Conservation (phyloP, 30 jellyfish, hydroid and myxozoan genomes). For the Cassiopea andromeda region DNA sequence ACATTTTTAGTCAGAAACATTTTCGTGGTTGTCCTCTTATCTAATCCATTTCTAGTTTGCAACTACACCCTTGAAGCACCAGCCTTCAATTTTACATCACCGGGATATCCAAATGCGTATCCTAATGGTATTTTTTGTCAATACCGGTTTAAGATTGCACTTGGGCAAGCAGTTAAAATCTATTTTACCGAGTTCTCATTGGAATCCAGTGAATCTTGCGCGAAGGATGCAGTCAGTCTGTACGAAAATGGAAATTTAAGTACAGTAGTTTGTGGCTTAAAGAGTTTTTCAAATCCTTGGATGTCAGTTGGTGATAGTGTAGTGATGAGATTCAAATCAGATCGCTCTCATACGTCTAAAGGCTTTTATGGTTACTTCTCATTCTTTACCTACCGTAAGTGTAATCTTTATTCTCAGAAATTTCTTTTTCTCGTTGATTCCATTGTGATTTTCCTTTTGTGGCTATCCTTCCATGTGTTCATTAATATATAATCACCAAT, state of each 20-base stretch:
- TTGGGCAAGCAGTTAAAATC: not conserved
- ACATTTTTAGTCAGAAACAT: no score
- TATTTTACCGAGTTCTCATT: not conserved
- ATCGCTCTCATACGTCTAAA: not conserved
- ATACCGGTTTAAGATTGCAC: not conserved
- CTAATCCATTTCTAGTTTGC: not conserved
- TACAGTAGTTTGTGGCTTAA: not conserved
- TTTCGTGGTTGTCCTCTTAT: no score
- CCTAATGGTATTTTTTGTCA: not conserved
- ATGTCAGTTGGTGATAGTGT: not conserved
- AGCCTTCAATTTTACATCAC: not conserved
- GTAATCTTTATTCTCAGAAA: no score
- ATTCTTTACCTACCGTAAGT: not conserved
- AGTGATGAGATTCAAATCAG: constrained; percentile 1
- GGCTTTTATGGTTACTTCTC: constrained; percentile 7
- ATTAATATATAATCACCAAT: no score
- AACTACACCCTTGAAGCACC: not conserved
- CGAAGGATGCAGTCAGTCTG: constrained; percentile 3
- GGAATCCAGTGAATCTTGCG: not conserved
- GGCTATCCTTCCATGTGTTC: not conserved
- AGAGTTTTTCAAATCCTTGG: not conserved
- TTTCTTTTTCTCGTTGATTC: no score
- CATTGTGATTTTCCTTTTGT: not conserved
- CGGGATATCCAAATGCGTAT: not conserved
- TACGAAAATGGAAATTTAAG: constrained; percentile 1